Conservation (phyloP, 2,888 invertebrate genomes). For the Cinara cedri region DNA sequence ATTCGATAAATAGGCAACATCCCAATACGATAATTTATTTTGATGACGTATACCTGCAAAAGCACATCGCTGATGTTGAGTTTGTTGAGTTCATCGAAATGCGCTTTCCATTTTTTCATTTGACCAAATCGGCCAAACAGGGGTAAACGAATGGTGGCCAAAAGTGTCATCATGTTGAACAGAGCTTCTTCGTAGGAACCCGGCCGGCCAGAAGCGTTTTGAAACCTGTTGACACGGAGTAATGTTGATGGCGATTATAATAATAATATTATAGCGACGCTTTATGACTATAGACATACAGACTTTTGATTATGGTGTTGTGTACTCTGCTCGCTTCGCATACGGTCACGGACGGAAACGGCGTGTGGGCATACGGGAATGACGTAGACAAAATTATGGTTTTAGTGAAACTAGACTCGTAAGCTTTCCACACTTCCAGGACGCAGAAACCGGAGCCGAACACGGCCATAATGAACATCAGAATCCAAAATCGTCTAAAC, state of each 20-base stretch:
- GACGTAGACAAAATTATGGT: slow-evolving; percentile 61
- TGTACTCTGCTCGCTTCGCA: slow-evolving; percentile 61
- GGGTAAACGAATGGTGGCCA: slow-evolving; percentile 40
- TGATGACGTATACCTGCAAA: slow-evolving; percentile 19
- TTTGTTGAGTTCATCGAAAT: slow-evolving; percentile 46
- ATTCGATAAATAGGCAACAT: too few species aligned
- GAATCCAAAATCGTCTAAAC: slow-evolving; percentile 61
- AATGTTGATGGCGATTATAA: not conserved
- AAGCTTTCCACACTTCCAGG: slow-evolving; percentile 58
- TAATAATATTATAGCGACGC: too few species aligned
- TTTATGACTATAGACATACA: slow-evolving; percentile 35
- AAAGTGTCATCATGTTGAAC: slow-evolving; percentile 34
- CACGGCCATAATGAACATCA: slow-evolving; percentile 60
- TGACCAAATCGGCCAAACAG: slow-evolving; percentile 46
- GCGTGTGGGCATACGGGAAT: slow-evolving; percentile 60
- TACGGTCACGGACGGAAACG: slow-evolving; percentile 62
- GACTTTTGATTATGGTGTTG: slow-evolving; percentile 18
- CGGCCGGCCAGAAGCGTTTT: slow-evolving; percentile 12
- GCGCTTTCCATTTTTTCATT: slow-evolving; percentile 46
- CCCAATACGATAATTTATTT: too few species aligned
- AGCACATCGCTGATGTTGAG: slow-evolving; percentile 55
- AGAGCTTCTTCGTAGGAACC: slow-evolving; percentile 28
- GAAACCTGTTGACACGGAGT: not conserved
- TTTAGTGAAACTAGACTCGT: slow-evolving; percentile 61
- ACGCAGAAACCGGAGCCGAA: slow-evolving; percentile 59